A percentile compares a stretch with the other conserved stretches of the same genome.
Conservation (phyloP, 2,797 vertebrate genomes). For the Lithobates sylvaticus region DNA sequence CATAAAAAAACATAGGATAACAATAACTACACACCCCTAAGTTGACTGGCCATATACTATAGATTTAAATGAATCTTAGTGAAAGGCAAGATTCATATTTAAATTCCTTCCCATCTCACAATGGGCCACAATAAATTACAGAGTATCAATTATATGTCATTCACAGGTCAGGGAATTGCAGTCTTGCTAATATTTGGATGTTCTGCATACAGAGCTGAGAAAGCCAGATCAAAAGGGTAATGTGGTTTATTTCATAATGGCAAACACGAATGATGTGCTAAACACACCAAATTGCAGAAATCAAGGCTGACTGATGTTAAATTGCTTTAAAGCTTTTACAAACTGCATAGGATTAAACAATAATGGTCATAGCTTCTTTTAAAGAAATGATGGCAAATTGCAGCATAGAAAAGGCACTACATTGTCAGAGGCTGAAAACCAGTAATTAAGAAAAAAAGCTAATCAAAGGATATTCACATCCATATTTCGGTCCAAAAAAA, state of each 20-base stretch:
- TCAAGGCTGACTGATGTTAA: slow-evolving; percentile 42
- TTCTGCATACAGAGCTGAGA: neutral
- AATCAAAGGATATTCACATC: neutral
- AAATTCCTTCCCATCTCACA: neutral
- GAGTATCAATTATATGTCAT: neutral
- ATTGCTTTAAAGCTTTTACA: slow-evolving; percentile 38
- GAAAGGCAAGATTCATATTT: neutral
- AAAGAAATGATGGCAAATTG: slow-evolving; percentile 43
- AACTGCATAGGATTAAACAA: slow-evolving; percentile 43
- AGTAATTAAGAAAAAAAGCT: slow-evolving; percentile 7
- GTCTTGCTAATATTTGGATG: neutral
- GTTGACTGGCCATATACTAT: too few species aligned
- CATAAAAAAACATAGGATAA: too few species aligned
- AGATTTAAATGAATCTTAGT: too few species aligned
- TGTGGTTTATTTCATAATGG: slow-evolving; percentile 42
- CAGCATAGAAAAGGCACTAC: neutral
- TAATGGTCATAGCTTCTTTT: slow-evolving; percentile 43
- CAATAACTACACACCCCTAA: too few species aligned
- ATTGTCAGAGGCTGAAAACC: slow-evolving; percentile 19
- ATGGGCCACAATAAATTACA: neutral
- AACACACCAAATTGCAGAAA: slow-evolving; percentile 44
- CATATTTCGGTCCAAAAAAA: neutral
- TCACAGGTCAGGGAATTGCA: neutral
- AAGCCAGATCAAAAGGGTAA: slow-evolving; percentile 51
- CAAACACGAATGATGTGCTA: slow-evolving; percentile 26